phyloP scores from a whole-genome alignment of 2,888 invertebrate genomes.

The Ernsta delagoae region DNA sequence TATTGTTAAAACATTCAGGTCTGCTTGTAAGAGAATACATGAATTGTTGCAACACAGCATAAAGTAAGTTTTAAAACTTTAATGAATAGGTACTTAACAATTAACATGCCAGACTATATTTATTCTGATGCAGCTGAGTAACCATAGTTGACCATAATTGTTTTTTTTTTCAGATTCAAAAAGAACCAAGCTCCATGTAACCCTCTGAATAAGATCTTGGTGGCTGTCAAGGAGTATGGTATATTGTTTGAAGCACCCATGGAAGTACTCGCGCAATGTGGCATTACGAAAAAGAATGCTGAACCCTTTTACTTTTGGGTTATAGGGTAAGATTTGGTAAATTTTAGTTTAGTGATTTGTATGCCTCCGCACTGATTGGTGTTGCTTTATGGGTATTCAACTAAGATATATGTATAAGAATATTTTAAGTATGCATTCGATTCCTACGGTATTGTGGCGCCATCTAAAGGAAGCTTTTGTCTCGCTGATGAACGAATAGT shows the following conservation, averaged over 20 bases:
- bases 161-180: too few relatives aligned
- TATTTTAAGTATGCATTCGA: too few relatives aligned
- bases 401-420: too few relatives aligned
- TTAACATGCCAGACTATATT: background rate
- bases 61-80: slow-evolving; percentile 56
- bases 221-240: slow-evolving; percentile 94
- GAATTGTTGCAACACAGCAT: slow-evolving; percentile 89
- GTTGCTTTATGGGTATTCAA: too few relatives aligned
- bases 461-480: too few relatives aligned
- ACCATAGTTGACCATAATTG: too few relatives aligned
- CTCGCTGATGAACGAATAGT: too few relatives aligned
- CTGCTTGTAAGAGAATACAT: slow-evolving; percentile 89
- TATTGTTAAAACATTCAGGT: slow-evolving; percentile 89
- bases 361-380: too few relatives aligned
- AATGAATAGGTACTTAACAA: background rate
- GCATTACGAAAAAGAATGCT: slow-evolving; percentile 63
- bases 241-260: slow-evolving; percentile 88
- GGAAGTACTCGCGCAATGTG: slow-evolving; percentile 66
- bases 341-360: too few relatives aligned
- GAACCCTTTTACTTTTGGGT: slow-evolving; percentile 90
- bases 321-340: slow-evolving; percentile 86
- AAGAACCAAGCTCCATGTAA: slow-evolving; percentile 75
- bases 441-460: too few relatives aligned
- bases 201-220: slow-evolving; percentile 89
- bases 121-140: too few relatives aligned